Evolutionary conservation across 2,888 invertebrate species (phyloP), one percentile per base, ranked within the genome.

Genomic region (Muscina levida): DNA sequence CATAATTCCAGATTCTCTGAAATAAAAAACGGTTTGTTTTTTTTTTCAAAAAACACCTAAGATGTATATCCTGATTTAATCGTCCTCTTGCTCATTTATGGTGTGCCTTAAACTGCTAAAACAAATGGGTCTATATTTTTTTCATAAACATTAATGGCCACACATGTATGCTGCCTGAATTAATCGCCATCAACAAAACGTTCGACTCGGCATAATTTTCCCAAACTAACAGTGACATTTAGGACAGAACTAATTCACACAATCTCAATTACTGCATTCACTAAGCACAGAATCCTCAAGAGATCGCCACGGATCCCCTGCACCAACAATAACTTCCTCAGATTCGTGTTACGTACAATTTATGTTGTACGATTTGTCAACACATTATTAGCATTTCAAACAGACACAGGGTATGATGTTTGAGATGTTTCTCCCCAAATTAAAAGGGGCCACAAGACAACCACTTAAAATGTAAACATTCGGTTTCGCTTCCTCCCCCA

Each of bases 361-460:
- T 82, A 82, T 82, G 76, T 62, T 24, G 56, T 71, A 73, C 76
- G 72, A 82, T 76, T 82, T 82, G 79, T 82, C 82, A 76, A 77
- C 82, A 79, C 82, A 73, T 79, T 79, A 82, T 82, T 82, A 82
- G 71, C 72, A 13, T 31, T 31, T 31, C 48, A 26, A 26, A 15
- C n/a, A 46, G 15, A 24, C 24, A 24, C 15, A 31, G 11, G 48
- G 19, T 26, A 19, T n/a, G 19, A 11, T 22, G n/a, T n/a, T n/a
- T n/a, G n/a, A n/a, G 24, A 39, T 73, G 62, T 66, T 66, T 22
- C 17, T 59, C 39, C 57, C 48, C 62, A 1, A 6, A 37, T 22
- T 56, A 15, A 1, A 42, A 37, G 39, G 67, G 5, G 8, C 37
- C 37, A 39, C 67, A 68, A 68, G 53, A 53, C 51, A 53, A 39